Percentiles rank a stretch among this genome's conserved stretches.
Evolutionary conservation across 2,797 vertebrate species (phyloP).

Genomic region (Phyllotis vaccarum): DNA sequence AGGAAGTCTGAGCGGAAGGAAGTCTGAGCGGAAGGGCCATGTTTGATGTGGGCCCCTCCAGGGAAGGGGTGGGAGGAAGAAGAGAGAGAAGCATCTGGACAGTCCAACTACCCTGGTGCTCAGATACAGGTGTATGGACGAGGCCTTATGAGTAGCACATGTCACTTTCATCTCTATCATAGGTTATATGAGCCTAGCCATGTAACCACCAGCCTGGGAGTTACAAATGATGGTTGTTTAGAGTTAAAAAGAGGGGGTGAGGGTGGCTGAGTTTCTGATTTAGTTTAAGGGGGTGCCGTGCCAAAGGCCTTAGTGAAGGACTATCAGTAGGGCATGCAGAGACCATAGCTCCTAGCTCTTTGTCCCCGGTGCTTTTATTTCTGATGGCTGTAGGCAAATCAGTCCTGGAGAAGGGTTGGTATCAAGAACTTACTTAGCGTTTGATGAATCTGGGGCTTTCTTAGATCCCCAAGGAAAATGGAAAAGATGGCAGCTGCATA

Average conservation of each 20-base stretch:
- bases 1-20: no score
- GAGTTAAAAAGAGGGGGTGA: not conserved
- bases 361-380: not conserved
- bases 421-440: not conserved
- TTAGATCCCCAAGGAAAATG: not conserved
- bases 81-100: not conserved
- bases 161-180: not conserved
- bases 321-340: not conserved
- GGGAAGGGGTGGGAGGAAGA: not conserved
- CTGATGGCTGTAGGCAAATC: not conserved
- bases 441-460: not conserved
- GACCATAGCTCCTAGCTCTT: not conserved
- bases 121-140: not conserved
- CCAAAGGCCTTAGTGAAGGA: not conserved
- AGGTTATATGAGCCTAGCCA: not conserved
- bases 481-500: not conserved
- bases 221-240: not conserved
- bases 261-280: not conserved
- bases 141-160: not conserved
- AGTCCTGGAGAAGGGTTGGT: not conserved
- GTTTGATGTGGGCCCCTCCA: not conserved
- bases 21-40: accelerated
- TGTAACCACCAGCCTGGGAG: not conserved
- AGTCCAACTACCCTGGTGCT: not conserved
- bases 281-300: not conserved